Conservation (phyloP, 2,888 invertebrate genomes). For the Amitus sp. region DNA sequence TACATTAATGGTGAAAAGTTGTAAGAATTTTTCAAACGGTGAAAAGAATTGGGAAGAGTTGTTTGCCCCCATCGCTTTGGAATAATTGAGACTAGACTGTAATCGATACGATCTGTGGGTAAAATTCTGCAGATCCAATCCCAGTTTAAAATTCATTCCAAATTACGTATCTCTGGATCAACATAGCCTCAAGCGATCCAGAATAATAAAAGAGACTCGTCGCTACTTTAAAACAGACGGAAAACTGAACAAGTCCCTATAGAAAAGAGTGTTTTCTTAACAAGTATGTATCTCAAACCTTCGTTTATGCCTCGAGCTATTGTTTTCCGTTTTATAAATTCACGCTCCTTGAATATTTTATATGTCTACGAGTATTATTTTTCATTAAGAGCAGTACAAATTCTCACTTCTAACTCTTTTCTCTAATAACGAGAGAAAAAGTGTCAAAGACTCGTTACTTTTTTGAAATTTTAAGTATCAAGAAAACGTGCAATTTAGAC, state of each 20-base stretch:
- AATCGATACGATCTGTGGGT: no score
- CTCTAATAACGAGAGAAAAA: constrained; percentile 2
- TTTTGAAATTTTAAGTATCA: no score
- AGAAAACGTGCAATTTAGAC: constrained; percentile 19
- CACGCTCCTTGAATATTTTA: background rate
- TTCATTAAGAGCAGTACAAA: background rate
- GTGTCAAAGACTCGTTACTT: constrained; percentile 29
- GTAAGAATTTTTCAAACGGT: no score
- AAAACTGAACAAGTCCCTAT: constrained; percentile 35
- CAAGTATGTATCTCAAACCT: constrained; percentile 23
- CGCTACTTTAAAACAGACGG: constrained; percentile 31
- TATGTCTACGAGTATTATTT: background rate
- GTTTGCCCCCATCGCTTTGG: no score
- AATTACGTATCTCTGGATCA: constrained; percentile 23
- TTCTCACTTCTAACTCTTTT: no score
- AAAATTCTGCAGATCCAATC: no score
- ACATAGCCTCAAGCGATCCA: constrained; percentile 24
- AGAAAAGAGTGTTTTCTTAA: constrained; percentile 29
- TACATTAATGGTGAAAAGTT: background rate
- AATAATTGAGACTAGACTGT: no score
- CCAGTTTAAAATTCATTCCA: background rate
- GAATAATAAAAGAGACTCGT: constrained; percentile 27
- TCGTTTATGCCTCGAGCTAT: constrained; percentile 26
- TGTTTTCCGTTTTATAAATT: constrained; percentile 2
- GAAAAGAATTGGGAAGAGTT: no score